Evolutionary conservation across 2,113 vertebrate species (phyloP).

Genomic region (Oxygymnocypris stewartii): DNA sequence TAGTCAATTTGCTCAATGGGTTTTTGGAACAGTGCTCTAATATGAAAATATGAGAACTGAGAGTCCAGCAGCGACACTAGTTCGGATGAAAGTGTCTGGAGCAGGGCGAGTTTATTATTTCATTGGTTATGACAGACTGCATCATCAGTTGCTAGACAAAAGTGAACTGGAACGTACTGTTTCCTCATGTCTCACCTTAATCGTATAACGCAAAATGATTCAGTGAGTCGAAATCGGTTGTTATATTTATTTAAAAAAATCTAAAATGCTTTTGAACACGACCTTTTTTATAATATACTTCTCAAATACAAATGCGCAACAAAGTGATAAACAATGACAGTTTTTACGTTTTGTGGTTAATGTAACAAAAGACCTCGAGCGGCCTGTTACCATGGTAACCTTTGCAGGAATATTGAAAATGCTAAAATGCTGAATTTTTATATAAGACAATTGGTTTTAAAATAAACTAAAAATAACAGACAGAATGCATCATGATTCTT

Average conservation of each 20-base stretch:
- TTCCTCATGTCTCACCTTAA: neutral
- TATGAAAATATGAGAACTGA: neutral
- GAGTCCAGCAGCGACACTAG: neutral
- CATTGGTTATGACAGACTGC: constrained; percentile 43
- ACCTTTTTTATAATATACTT: neutral
- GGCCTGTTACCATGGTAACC: neutral
- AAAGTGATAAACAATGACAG: neutral
- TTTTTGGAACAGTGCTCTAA: neutral
- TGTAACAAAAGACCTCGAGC: too few species aligned
- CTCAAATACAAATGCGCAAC: neutral
- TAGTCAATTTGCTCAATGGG: neutral
- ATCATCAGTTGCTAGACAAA: constrained; percentile 55
- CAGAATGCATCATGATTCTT: neutral
- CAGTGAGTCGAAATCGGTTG: too few species aligned
- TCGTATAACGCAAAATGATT: too few species aligned
- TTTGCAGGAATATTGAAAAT: too few species aligned
- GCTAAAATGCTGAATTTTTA: too few species aligned
- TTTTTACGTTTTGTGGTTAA: neutral
- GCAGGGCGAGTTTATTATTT: neutral
- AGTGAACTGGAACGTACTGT: neutral
- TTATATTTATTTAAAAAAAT: neutral
- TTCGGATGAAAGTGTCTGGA: neutral
- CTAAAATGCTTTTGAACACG: neutral
- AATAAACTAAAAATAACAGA: neutral
- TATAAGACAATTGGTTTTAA: too few species aligned